Percentiles rank a stretch among this genome's conserved stretches.
phyloP scores from a whole-genome alignment of 2,888 invertebrate species.

The Hyles lineata region DNA sequence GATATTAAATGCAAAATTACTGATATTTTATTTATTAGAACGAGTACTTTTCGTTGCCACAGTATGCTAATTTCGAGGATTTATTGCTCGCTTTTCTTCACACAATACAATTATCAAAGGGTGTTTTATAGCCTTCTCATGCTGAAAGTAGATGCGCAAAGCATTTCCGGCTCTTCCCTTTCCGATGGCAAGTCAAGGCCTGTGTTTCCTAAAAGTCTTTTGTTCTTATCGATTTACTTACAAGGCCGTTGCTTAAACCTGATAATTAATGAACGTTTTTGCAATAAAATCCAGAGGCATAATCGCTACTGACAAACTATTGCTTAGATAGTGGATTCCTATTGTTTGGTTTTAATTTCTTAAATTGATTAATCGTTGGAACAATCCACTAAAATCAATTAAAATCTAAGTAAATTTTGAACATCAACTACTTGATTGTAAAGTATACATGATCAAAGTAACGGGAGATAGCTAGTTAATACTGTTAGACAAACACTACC shows the following conservation, averaged over 20 bases:
- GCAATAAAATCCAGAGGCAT: not conserved
- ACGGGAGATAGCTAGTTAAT: slow-evolving; percentile 10
- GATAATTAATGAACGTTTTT: not conserved
- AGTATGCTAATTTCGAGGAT: not conserved
- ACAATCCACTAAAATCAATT: not conserved
- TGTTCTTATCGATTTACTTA: slow-evolving; percentile 1
- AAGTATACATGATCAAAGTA: slow-evolving; percentile 1
- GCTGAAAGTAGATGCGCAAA: not conserved
- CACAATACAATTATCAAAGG: slow-evolving; percentile 3
- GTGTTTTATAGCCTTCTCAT: slow-evolving; percentile 3
- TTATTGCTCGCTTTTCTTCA: not conserved
- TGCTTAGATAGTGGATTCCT: too few relatives aligned
- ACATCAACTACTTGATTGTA: not conserved
- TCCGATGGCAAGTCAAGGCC: slow-evolving; percentile 5
- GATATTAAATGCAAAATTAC: too few relatives aligned
- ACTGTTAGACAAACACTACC: slow-evolving; percentile 21
- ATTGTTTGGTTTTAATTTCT: too few relatives aligned
- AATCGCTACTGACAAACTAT: too few relatives aligned
- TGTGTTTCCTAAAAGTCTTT: slow-evolving; percentile 8
- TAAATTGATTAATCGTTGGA: too few relatives aligned
- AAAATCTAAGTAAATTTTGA: not conserved
- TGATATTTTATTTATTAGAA: not conserved
- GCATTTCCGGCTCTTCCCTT: too few relatives aligned
- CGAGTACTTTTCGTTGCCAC: not conserved
- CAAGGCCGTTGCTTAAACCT: not conserved